Conservation (phyloP, 2,113 vertebrate species). For the Crotalus viridis region DNA sequence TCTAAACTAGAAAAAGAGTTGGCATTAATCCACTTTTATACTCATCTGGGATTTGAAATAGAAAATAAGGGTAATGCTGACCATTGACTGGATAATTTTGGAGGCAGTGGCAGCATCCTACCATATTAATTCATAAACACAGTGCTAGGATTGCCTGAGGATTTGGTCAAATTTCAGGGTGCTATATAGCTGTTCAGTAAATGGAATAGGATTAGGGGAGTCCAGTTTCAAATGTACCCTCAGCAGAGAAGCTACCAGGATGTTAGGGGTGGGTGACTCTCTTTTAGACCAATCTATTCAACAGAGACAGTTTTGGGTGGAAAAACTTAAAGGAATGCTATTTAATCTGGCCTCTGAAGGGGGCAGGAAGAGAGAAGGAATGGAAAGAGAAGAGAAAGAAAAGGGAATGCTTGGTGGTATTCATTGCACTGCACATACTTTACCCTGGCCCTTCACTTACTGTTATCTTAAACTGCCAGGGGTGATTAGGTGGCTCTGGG, state of each 20-base stretch:
- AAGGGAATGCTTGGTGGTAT: not conserved
- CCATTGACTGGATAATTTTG: not conserved
- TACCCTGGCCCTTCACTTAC: not conserved
- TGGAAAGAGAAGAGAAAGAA: not conserved
- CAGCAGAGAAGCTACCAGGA: not conserved
- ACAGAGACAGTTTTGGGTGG: not conserved
- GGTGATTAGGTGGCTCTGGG: not conserved
- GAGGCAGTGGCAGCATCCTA: not conserved
- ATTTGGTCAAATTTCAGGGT: not conserved
- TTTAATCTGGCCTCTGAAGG: not conserved
- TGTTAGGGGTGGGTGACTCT: not conserved
- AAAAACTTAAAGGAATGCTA: not conserved
- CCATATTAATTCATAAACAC: not conserved
- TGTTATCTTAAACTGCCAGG: not conserved
- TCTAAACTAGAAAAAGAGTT: not conserved
- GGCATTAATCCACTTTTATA: not conserved
- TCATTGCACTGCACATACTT: not conserved
- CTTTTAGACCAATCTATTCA: not conserved
- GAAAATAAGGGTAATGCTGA: not conserved
- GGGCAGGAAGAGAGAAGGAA: not conserved
- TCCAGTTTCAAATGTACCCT: not conserved
- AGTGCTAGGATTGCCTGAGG: not conserved
- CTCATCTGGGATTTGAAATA: not conserved
- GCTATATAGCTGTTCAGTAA: not conserved
- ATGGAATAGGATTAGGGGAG: not conserved